Evolutionary conservation across 2,888 invertebrate genomes (phyloP).

Genomic region (Phanerotoma sp.): DNA sequence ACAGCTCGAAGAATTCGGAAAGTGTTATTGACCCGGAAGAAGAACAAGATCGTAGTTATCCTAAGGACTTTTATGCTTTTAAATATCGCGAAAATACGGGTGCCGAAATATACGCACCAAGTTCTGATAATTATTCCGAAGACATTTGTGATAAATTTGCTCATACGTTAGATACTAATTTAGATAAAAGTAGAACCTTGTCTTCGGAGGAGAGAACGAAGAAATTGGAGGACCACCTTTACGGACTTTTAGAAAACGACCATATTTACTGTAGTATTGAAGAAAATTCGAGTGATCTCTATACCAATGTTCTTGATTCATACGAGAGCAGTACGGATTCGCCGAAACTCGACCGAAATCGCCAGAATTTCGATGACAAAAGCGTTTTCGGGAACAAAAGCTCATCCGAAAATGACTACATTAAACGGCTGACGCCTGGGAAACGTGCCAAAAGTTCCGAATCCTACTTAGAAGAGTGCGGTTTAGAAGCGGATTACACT

Average conservation of each 20-base stretch:
- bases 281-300: slow-evolving; percentile 56
- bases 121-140: too few relatives aligned
- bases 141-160: too few relatives aligned
- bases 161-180: slow-evolving; percentile 23
- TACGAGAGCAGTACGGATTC: slow-evolving; percentile 5
- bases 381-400: too few relatives aligned
- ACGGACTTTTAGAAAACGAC: slow-evolving; percentile 40
- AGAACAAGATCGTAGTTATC: background rate
- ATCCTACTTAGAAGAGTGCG: slow-evolving; percentile 46
- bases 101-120: background rate
- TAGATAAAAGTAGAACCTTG: slow-evolving; percentile 8
- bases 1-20: slow-evolving; percentile 29
- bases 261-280: slow-evolving; percentile 62
- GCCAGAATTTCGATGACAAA: too few relatives aligned
- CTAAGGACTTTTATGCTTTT: background rate
- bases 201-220: too few relatives aligned
- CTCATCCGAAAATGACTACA: too few relatives aligned
- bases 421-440: slow-evolving; percentile 30
- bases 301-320: slow-evolving; percentile 10
- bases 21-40: slow-evolving; percentile 11
- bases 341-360: too few relatives aligned
- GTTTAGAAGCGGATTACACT: slow-evolving; percentile 32
- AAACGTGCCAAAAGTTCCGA: slow-evolving; percentile 47
- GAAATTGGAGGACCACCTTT: slow-evolving; percentile 30
- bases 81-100: background rate